These are phyloP conservation scores for Neogale vison DNA, from an alignment of 2,113 vertebrate species.

Conservation along the genomic window DNA sequence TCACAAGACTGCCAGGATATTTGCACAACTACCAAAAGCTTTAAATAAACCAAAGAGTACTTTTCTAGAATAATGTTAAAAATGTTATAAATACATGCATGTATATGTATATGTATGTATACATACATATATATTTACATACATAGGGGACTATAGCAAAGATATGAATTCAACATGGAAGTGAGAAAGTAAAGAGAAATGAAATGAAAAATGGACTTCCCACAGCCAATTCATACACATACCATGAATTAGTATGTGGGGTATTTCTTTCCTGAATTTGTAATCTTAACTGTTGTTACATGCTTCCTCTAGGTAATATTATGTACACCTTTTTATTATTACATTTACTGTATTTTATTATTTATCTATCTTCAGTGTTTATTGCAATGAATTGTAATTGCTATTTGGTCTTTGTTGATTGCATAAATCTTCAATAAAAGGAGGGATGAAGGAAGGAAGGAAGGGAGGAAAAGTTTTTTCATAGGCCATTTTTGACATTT, in stretches of 20 bases:
- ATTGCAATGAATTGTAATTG: neutral
- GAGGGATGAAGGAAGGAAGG: too few relatives aligned
- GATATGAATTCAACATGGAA: neutral
- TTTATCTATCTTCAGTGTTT: neutral
- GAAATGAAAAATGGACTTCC: neutral
- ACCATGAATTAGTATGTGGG: neutral
- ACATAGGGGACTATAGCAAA: neutral
- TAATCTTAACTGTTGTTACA: neutral
- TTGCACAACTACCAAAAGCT: neutral
- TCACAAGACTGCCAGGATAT: neutral
- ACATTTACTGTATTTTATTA: neutral
- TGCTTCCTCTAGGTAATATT: neutral
- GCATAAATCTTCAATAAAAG: neutral
- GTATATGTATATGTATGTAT: too few relatives aligned
- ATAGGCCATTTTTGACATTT: neutral
- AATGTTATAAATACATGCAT: neutral
- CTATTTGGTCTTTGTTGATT: neutral
- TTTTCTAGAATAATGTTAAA: conserved; percentile 20
- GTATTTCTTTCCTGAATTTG: neutral
- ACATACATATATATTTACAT: neutral
- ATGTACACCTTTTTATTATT: neutral
- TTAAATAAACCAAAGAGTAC: neutral
- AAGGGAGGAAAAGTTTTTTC: neutral
- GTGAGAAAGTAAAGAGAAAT: conserved; percentile 10
- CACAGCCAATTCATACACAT: neutral